Evolutionary conservation across 1,140 invertebrate species (phyloP), one percentile per base, ranked within the genome.

Genomic region (Stenopsyche tienmushanensis): DNA sequence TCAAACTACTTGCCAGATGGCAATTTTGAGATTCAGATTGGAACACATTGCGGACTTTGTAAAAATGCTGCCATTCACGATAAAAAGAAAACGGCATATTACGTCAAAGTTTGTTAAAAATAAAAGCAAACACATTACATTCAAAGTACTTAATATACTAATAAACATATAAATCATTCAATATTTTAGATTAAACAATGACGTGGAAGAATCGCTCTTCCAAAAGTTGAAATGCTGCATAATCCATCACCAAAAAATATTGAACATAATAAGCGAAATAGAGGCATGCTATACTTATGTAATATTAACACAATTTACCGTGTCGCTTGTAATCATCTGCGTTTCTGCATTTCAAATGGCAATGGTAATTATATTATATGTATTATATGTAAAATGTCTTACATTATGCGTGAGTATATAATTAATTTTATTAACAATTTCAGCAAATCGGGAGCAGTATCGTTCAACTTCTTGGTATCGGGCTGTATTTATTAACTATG

Each of bases 301-400:
- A 0, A 80, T 78, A 21, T 77, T 83, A 26, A 66, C 75, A 1
- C 82, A 84, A 71, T 78, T 83, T 59, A 73, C 74, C 17, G 77
- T 82, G 0, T 83, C 83, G 7, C 78, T 80, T 17, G 69, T 82
- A 2, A 82, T 83, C 21, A 80, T 83, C 23, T 84, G 83, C 52
- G 75, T 82, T 1, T 77, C 78, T 0, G 81, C 82, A 2, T 83
- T 83, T 66, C 78, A 83, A 23, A 63, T 83, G 8, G 72, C 76
- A 8, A 73, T 77, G 72, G 81, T 83, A 76, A 55, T 9, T 42
- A 23, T 29, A 9, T 64, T 44, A 2, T 49, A 49, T n/a, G n/a
- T 24, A 41, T 29, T 53, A 8, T 3, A 3, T 44, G 29, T 55
- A 17, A 50, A 26, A 24, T 49, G 64, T 49, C 39, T 44, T 63